Percentiles rank a stretch among this genome's conserved stretches.
These are phyloP conservation scores for Thamnophis sirtalis DNA, from an alignment of 2,113 vertebrate species.

Conservation along the genomic window DNA sequence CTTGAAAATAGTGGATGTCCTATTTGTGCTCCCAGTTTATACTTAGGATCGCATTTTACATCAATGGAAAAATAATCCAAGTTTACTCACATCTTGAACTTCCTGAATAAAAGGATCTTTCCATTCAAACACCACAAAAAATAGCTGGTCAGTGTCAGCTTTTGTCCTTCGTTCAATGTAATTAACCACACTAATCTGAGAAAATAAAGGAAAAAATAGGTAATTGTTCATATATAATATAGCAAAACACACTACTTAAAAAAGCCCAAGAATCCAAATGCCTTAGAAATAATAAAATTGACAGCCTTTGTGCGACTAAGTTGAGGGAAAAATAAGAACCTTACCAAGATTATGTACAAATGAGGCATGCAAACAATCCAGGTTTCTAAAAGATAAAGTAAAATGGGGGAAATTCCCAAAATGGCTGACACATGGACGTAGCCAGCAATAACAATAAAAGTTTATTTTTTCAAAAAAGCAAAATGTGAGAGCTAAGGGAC, in stretches of 20 bases:
- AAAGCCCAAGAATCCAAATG: background rate
- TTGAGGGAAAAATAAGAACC: background rate
- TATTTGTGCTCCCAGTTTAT: background rate
- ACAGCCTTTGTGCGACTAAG: background rate
- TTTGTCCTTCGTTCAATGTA: constrained; percentile 82
- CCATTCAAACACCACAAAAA: constrained; percentile 96
- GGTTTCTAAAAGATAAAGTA: background rate
- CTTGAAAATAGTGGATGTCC: background rate
- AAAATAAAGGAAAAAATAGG: background rate
- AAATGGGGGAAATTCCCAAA: background rate
- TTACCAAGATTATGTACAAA: background rate
- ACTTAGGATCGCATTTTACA: background rate
- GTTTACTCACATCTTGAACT: constrained; percentile 83
- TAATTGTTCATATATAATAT: background rate
- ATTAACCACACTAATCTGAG: constrained; percentile 90
- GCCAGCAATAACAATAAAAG: background rate
- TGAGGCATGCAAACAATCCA: background rate
- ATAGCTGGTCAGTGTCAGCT: constrained; percentile 78
- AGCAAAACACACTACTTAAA: background rate
- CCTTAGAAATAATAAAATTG: background rate
- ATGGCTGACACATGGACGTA: background rate
- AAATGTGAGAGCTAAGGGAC: background rate
- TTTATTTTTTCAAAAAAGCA: background rate
- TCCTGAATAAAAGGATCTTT: constrained; percentile 93
- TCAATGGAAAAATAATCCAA: rapidly evolving